Evolutionary conservation across 2,113 vertebrate genomes (phyloP).

Genomic region (Trematomus loennbergii): DNA sequence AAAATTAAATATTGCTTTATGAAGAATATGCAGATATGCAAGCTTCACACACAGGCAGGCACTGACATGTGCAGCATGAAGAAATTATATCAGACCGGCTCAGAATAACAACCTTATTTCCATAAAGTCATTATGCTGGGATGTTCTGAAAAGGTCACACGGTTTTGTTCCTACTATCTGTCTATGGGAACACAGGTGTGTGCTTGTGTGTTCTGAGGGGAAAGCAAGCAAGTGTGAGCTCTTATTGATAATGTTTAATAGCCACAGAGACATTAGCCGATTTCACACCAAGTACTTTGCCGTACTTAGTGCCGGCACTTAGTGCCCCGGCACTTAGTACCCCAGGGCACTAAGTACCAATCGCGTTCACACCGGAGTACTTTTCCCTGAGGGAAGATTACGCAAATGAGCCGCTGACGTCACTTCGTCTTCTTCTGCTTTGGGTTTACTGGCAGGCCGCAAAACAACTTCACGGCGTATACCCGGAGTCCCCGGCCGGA

Average conservation of each 20-base stretch:
- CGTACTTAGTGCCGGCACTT: too few relatives aligned
- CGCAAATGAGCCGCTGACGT: too few relatives aligned
- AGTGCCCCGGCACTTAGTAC: too few relatives aligned
- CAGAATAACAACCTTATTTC: slow-evolving; percentile 25
- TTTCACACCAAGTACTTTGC: too few relatives aligned
- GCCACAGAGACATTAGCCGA: slow-evolving; percentile 45
- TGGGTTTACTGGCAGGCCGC: too few relatives aligned
- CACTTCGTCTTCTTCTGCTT: too few relatives aligned
- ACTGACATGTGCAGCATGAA: slow-evolving; percentile 15
- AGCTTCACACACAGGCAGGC: not conserved
- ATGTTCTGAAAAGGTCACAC: slow-evolving; percentile 69
- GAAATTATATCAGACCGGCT: slow-evolving; percentile 19
- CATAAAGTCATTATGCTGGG: slow-evolving; percentile 41
- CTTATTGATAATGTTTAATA: slow-evolving; percentile 60
- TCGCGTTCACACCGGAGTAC: too few relatives aligned
- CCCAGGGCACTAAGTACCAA: too few relatives aligned
- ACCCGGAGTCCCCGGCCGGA: too few relatives aligned
- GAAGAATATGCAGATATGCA: not conserved
- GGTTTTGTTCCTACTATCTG: slow-evolving; percentile 31
- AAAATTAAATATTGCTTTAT: too few relatives aligned
- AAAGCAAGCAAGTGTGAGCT: slow-evolving; percentile 18
- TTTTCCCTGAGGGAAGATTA: too few relatives aligned
- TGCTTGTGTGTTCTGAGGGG: slow-evolving; percentile 2
- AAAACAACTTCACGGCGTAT: too few relatives aligned
- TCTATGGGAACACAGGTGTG: slow-evolving; percentile 45